A percentile compares a stretch with the other conserved stretches of the same genome.
Evolutionary conservation across 2,113 vertebrate genomes (phyloP).

Genomic region (Petrocephalus zakoni): DNA sequence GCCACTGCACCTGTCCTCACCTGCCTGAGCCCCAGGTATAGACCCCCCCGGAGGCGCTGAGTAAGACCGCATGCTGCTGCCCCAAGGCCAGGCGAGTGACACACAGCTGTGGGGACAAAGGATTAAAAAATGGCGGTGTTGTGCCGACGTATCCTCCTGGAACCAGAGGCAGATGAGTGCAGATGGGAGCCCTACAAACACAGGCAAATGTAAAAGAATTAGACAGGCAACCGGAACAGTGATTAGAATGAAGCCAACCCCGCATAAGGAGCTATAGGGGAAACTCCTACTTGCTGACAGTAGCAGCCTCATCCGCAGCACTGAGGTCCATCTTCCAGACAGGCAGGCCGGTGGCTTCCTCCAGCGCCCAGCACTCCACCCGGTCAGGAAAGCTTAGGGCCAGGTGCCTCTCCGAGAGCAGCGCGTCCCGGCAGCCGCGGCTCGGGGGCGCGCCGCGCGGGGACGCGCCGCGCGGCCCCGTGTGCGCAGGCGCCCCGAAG

Average conservation of each 20-base stretch:
- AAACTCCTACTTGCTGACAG: not conserved
- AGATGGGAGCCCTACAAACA: constrained; percentile 29
- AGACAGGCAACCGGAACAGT: not conserved
- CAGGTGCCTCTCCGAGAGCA: constrained; percentile 62
- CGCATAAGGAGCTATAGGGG: not conserved
- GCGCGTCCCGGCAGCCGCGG: constrained; percentile 59
- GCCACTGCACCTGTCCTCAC: constrained; percentile 48
- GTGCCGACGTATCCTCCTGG: constrained; percentile 64
- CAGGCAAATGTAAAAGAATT: not conserved
- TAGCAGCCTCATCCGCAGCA: constrained; percentile 40
- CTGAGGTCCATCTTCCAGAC: constrained; percentile 50
- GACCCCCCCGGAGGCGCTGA: constrained; percentile 58
- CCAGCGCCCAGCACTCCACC: constrained; percentile 52
- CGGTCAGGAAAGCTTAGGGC: constrained; percentile 54
- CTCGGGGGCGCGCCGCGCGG: constrained; percentile 13
- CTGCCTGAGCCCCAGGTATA: constrained; percentile 81
- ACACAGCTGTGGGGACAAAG: constrained; percentile 54
- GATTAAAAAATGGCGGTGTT: constrained; percentile 60
- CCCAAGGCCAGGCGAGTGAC: constrained; percentile 68
- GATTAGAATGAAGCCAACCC: not conserved
- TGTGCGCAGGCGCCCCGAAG: constrained; percentile 28
- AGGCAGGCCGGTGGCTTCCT: constrained; percentile 46
- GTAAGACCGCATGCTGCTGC: constrained; percentile 67
- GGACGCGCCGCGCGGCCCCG: not conserved
- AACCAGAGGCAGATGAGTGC: constrained; percentile 65